Evolutionary conservation across 1,140 invertebrate genomes (phyloP).

Genomic region (Zaprionus kolodkinae): DNA sequence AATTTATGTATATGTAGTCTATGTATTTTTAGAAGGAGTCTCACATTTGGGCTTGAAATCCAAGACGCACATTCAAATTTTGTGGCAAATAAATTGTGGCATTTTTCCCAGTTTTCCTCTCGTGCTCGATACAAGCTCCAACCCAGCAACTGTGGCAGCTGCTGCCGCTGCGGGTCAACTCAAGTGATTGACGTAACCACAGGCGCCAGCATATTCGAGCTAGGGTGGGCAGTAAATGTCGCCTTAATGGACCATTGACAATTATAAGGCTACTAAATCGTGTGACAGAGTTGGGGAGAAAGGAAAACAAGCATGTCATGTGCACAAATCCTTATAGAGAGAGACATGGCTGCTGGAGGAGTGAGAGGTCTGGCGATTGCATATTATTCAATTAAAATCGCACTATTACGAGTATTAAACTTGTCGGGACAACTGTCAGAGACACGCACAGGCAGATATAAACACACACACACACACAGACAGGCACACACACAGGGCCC

Average conservation of each 20-base stretch:
- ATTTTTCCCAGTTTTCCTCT: neutral
- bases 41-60: neutral
- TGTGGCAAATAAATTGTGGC: neutral
- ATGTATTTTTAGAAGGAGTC: neutral
- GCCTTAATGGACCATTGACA: conserved; percentile 75
- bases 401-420: conserved; percentile 70
- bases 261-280: conserved; percentile 79
- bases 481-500: conserved; percentile 3
- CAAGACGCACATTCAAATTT: neutral
- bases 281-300: conserved; percentile 29
- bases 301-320: conserved; percentile 23
- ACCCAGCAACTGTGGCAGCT: conserved; percentile 40
- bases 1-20: neutral
- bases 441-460: conserved; percentile 41
- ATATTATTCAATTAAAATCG: conserved; percentile 83
- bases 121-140: conserved; percentile 52
- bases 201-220: conserved; percentile 42
- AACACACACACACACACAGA: neutral
- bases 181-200: conserved; percentile 68
- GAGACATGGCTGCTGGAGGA: neutral
- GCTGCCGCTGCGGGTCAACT: conserved; percentile 13
- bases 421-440: conserved; percentile 74
- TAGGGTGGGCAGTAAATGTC: conserved; percentile 38
- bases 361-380: conserved; percentile 42
- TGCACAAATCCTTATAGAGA: conserved; percentile 30